Conservation (phyloP, 2,113 vertebrate species). For the Strix aluco region DNA sequence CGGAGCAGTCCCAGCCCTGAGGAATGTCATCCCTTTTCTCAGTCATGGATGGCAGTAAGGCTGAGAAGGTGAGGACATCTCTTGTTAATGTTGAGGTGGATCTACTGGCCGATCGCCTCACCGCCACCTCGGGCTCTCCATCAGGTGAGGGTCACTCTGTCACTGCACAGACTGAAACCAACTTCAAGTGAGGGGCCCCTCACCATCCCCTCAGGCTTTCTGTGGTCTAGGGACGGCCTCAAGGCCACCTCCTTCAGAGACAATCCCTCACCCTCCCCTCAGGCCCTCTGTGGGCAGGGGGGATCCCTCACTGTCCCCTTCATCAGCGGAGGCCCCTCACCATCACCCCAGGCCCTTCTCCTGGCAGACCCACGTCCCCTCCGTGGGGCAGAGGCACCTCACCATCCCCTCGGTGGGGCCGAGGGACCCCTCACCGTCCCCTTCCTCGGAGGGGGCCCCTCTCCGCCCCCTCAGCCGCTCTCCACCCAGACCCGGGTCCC, state of each 20-base stretch:
- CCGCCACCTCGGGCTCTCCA: fast-evolving
- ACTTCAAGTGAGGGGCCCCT: fast-evolving
- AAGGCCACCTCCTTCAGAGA: neutral
- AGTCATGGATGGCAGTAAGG: fast-evolving
- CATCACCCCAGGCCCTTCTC: neutral
- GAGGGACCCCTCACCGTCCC: neutral
- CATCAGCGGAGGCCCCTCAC: neutral
- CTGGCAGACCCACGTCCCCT: neutral
- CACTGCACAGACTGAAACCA: fast-evolving
- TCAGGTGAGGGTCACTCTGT: no score
- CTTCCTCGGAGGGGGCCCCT: neutral
- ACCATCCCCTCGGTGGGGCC: neutral
- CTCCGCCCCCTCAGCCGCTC: neutral
- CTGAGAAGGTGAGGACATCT: fast-evolving
- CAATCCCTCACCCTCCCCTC: neutral
- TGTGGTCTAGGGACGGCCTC: no score
- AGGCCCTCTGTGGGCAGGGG: no score
- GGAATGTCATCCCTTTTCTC: neutral
- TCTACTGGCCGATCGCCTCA: neutral
- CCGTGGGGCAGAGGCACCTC: neutral
- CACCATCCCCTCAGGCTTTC: neutral
- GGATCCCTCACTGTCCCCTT: neutral
- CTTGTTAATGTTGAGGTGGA: neutral
- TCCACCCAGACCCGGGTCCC: neutral
- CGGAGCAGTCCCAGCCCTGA: neutral